These are phyloP conservation scores for Phymastichus coffea DNA, from an alignment of 1,140 invertebrate genomes.

Conservation along the genomic window DNA sequence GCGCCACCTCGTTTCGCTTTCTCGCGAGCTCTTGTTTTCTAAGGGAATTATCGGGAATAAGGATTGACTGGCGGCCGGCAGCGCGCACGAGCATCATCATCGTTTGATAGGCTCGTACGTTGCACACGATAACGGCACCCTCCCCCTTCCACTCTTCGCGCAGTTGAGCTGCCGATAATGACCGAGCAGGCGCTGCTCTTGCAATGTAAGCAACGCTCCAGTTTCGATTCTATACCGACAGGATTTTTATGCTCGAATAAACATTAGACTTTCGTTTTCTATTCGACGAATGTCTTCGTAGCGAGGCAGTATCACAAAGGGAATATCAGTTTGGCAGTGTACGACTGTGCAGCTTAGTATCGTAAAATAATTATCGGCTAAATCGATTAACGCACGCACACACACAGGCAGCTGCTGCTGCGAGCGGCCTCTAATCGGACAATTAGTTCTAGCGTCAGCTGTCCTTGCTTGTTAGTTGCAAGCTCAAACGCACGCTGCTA, in stretches of 20 bases:
- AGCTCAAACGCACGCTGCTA: not conserved
- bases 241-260: too few species aligned
- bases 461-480: conserved; percentile 21
- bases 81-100: not conserved
- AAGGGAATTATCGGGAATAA: conserved; percentile 1
- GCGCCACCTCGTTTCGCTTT: conserved; percentile 6
- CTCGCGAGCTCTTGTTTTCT: not conserved
- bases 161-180: too few species aligned
- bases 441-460: conserved; percentile 42
- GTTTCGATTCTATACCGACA: too few species aligned
- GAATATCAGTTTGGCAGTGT: too few species aligned
- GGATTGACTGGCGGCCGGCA: not conserved
- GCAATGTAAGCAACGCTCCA: too few species aligned
- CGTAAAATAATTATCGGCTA: conserved; percentile 38
- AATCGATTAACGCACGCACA: too few species aligned
- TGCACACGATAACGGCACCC: not conserved
- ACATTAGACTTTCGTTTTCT: too few species aligned
- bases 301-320: too few species aligned
- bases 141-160: too few species aligned
- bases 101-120: not conserved
- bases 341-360: too few species aligned
- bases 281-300: too few species aligned
- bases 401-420: not conserved
- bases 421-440: conserved; percentile 42
- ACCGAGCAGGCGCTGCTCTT: too few species aligned